Evolutionary conservation across 2,113 vertebrate genomes (phyloP).

Genomic region (Macheiramphus alcinus): DNA sequence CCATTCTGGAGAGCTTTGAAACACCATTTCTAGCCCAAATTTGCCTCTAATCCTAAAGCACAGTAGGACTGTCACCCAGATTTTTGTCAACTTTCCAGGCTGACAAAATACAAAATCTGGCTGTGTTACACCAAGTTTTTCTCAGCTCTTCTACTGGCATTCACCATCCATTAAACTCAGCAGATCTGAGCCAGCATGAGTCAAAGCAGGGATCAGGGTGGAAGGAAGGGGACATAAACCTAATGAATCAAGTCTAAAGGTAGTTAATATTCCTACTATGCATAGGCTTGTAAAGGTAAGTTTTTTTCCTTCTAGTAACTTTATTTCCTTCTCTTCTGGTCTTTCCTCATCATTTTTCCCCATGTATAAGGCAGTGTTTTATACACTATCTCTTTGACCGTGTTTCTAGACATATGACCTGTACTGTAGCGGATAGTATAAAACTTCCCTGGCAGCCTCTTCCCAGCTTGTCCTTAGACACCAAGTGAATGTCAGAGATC

Average conservation of each 20-base stretch:
- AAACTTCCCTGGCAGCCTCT: background rate
- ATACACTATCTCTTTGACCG: background rate
- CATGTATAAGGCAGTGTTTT: background rate
- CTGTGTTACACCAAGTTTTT: background rate
- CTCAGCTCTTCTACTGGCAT: background rate
- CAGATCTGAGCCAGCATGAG: background rate
- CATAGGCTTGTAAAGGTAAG: background rate
- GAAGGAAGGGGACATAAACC: background rate
- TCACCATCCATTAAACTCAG: background rate
- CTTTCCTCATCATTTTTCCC: background rate
- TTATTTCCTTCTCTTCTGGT: background rate
- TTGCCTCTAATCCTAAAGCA: background rate
- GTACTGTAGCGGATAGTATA: background rate
- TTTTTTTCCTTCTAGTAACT: background rate
- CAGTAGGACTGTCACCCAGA: background rate
- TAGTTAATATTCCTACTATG: background rate
- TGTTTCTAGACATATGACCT: background rate
- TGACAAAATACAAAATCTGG: background rate
- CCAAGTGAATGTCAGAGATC: conserved; percentile 36
- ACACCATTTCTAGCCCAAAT: background rate
- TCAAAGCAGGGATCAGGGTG: background rate
- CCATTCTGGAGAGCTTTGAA: background rate
- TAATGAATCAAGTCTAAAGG: background rate
- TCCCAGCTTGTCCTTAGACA: background rate
- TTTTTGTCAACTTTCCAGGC: background rate